These are phyloP conservation scores for Rhineura floridana DNA, from an alignment of 2,113 vertebrate genomes.

Conservation along the genomic window DNA sequence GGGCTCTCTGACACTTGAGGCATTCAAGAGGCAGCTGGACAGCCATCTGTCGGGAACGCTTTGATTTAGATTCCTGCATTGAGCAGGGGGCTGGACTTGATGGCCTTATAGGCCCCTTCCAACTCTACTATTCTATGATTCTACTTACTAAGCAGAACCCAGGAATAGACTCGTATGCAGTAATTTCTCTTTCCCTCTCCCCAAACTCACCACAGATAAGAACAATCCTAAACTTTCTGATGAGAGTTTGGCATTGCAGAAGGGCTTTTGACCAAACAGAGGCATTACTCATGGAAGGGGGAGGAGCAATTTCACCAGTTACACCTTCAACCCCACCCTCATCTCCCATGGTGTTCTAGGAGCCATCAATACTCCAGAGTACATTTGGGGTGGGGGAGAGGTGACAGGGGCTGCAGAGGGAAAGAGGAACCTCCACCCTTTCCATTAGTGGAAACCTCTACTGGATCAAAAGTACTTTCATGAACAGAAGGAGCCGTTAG, in stretches of 20 bases:
- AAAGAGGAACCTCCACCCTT: background rate
- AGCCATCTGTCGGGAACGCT: too few species aligned
- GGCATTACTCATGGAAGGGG: background rate
- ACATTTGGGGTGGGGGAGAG: background rate
- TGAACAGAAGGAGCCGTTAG: background rate
- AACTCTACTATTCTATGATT: too few species aligned
- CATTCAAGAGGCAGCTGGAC: too few species aligned
- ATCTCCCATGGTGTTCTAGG: too few species aligned
- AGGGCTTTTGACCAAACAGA: background rate
- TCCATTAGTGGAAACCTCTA: background rate
- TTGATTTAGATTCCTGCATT: too few species aligned
- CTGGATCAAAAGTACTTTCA: background rate
- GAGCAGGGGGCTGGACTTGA: too few species aligned
- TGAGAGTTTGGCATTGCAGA: background rate
- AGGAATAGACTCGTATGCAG: background rate
- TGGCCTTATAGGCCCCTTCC: too few species aligned
- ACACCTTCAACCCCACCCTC: too few species aligned
- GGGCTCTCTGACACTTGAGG: too few species aligned
- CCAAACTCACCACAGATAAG: too few species aligned
- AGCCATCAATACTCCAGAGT: background rate
- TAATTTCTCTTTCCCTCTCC: background rate
- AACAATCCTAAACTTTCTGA: background rate
- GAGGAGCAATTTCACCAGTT: background rate
- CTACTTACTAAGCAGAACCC: background rate
- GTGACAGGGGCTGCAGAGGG: background rate